A percentile compares a stretch with the other conserved stretches of the same genome.
These are phyloP conservation scores for Labia minor DNA, from an alignment of 2,888 invertebrate species.

Conservation along the genomic window DNA sequence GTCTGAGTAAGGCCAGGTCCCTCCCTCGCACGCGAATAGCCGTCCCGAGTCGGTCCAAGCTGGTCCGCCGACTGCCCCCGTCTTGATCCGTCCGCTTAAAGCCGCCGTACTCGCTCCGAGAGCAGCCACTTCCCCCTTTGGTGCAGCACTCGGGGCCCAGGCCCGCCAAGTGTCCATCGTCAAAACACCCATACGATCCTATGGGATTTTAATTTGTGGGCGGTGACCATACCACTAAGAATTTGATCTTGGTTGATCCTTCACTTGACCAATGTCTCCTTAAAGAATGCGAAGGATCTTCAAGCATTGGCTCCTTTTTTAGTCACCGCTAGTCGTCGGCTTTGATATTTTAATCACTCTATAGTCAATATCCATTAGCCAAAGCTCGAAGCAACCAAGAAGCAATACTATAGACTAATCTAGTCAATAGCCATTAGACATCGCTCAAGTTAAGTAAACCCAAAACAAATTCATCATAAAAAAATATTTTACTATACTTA, in stretches of 20 bases:
- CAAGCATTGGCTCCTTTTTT: not conserved
- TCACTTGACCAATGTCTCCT: not conserved
- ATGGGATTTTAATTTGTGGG: not conserved
- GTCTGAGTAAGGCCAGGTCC: conserved; percentile 66
- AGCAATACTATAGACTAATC: not conserved
- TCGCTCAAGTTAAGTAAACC: not conserved
- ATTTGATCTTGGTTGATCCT: not conserved
- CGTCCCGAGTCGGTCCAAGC: conserved; percentile 16
- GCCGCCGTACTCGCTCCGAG: conserved; percentile 17
- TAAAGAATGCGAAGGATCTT: not conserved
- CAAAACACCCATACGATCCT: conserved; percentile 8
- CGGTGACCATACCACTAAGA: not conserved
- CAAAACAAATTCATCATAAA: no score
- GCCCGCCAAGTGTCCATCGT: conserved; percentile 1
- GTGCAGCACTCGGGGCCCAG: not conserved
- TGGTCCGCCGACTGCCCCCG: conserved; percentile 16
- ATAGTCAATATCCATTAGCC: not conserved
- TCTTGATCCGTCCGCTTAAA: conserved; percentile 18
- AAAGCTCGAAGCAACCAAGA: not conserved
- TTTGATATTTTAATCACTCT: conserved; percentile 3
- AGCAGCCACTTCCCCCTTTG: conserved; percentile 19
- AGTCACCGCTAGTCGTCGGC: conserved; percentile 13
- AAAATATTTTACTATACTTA: no score
- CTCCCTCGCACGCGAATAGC: conserved; percentile 29
- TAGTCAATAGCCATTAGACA: not conserved